Percentiles rank a stretch among this genome's conserved stretches.
These are phyloP conservation scores for Neuroterus valhalla DNA, from an alignment of 1,140 invertebrate genomes.

Conservation along the genomic window DNA sequence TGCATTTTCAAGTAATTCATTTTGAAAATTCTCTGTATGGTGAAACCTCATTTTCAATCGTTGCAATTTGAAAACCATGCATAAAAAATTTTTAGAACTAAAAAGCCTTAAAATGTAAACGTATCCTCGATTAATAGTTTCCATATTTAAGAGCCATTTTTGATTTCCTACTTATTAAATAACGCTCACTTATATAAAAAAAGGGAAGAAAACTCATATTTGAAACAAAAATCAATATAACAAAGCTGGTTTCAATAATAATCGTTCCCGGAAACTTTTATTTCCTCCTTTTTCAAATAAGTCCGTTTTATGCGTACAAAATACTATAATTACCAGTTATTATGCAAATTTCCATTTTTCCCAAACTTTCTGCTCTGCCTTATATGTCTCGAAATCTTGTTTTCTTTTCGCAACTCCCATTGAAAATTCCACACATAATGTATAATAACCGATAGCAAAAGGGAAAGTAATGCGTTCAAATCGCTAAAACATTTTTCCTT, in stretches of 20 bases:
- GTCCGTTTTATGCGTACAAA: neutral
- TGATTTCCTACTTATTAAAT: no score
- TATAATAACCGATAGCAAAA: slow-evolving; percentile 24
- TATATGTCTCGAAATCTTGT: slow-evolving; percentile 6
- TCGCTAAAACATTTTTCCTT: slow-evolving; percentile 24
- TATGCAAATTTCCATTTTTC: neutral
- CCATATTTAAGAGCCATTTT: no score
- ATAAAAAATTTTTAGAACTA: no score
- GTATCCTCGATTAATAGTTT: no score
- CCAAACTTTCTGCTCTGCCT: slow-evolving; percentile 4
- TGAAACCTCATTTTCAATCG: no score
- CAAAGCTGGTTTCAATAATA: neutral
- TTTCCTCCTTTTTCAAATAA: neutral
- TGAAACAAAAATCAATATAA: no score
- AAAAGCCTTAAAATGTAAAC: no score
- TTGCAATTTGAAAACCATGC: no score
- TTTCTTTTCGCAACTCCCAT: neutral
- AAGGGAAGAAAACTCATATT: no score
- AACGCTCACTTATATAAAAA: no score
- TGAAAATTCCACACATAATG: slow-evolving; percentile 8
- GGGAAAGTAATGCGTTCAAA: slow-evolving; percentile 16
- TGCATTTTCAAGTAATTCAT: no score
- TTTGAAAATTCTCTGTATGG: no score
- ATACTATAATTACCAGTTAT: neutral
- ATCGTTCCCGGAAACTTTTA: neutral